Evolutionary conservation across 2,797 vertebrate genomes (phyloP), one percentile per base, ranked within the genome.

Genomic region (Sebastes steindachneri): DNA sequence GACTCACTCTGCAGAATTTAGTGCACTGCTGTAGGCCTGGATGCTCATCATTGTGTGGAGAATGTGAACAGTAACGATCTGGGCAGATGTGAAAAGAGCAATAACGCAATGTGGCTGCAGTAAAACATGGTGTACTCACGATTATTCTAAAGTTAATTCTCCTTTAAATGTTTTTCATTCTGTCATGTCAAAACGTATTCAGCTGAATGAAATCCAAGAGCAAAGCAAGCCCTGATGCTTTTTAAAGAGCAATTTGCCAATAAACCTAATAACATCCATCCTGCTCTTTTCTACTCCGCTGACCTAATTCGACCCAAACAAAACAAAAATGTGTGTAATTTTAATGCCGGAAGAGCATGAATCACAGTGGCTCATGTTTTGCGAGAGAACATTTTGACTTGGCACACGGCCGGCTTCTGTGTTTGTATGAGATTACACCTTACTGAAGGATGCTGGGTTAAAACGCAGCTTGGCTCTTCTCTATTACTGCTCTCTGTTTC

Each of bases 401-500:
- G 82, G 77, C 86, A 65, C 72, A 12, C 4, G 0, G 68, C 48
- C 29, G 25, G 53, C 70, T 68, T 53, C 48, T 71, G 66, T 82
- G 85, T 82, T 86, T 75, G 57, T 60, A 82, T 82, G 86, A 92
- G 91, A 93, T 93, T 90, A 85, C 45, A 63, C 89, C 73, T 89
- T 73, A 87, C 62, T 91, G 88, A 88, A 88, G 88, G 77, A 80
- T 86, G 79, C 69, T 57, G 73, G 58, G 74, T 84, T 86, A 81
- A 88, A 85, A 84, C 86, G 80, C 78, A 69, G 35, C 67, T 80
- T 73, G 86, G 73, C 83, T 84, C 58, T 83, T 87, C 67, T 83
- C 59, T 74, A 82, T 88, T 89, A 83, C 68, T 65, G 63, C 82
- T 86, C 74, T 80, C 88, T 88, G 87, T 85, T 87, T 90, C 72